Evolutionary conservation across 2,113 vertebrate species (phyloP).

Genomic region (Daphoenositta chrysoptera): DNA sequence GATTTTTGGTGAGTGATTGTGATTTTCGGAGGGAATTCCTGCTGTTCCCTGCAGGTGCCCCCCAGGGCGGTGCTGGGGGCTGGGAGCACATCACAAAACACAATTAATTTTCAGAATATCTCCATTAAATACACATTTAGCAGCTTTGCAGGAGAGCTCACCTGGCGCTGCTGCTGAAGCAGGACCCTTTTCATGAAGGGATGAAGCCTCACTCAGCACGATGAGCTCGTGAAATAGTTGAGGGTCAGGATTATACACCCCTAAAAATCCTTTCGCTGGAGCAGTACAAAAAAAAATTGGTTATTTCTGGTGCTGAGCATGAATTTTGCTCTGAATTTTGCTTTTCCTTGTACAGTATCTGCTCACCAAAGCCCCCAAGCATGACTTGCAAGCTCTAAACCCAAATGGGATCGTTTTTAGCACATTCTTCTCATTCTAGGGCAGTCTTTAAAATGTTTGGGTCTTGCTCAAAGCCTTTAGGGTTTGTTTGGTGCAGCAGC

Average conservation of each 20-base stretch:
- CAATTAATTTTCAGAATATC: not conserved
- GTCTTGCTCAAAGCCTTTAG: not conserved
- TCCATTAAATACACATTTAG: fast-evolving
- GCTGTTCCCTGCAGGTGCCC: not conserved
- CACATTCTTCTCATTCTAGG: not conserved
- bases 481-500: not conserved
- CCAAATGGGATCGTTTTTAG: not conserved
- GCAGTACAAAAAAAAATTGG: not conserved
- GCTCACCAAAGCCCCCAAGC: not conserved
- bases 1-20: not conserved
- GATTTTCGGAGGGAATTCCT: not conserved
- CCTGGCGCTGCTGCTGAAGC: not conserved
- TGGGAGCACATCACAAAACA: fast-evolving
- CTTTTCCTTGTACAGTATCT: not conserved
- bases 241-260: conserved; percentile 73
- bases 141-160: not conserved
- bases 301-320: not conserved
- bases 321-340: not conserved
- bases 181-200: fast-evolving
- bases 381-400: not conserved
- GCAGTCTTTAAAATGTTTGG: not conserved
- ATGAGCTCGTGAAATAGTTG: conserved; percentile 62
- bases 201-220: not conserved
- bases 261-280: conserved; percentile 79
- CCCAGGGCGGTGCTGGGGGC: not conserved